Evolutionary conservation across 1,140 invertebrate genomes (phyloP), one percentile per base, ranked within the genome.

Genomic region (Bombus superbus): DNA sequence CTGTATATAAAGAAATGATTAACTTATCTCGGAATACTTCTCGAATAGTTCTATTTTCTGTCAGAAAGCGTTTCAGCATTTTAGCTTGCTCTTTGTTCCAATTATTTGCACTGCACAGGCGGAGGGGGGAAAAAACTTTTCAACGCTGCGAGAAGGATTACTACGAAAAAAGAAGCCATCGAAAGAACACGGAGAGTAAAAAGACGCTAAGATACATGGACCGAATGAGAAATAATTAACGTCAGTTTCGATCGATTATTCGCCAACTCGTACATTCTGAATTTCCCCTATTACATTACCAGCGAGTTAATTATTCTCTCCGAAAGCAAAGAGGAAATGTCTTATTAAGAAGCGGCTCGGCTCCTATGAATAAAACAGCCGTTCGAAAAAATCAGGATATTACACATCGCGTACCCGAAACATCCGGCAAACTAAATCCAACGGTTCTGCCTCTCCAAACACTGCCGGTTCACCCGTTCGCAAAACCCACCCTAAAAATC

Each of bases 401-500:
- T 28, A 38, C 22, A 22, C 35, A 38, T 28, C 22, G 18, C 35
- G 13, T 53, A 15, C 2, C n/a, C 72, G 9, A 59, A 76, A 59
- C 74, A 76, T 38, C 40, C 10, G n/a, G 28, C 44, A 8, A 75
- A 59, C 35, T 35, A 76, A 53, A 75, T 57, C 32, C 47, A 75
- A 38, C 74, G 8, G 28, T 38, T 75, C 74, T 15, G 25, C 47
- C 47, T 57, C 32, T 75, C 42, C 47, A 57, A 75, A 75, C 74
- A 59, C 74, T 25, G 11, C 8, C 18, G 47, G 13, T 77, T 76
- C 25, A 47, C n/a, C n/a, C 42, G n/a, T 47, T 73, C 72, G 40
- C n/a, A 47, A 32, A 74, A 74, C 18, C 40, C n/a, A 74, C n/a
- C 25, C 42, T 74, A 47, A 73, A 71, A 74, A 53, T 69, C 68